Conservation (phyloP, 2,113 vertebrate species). For the Capreolus pygargus region DNA sequence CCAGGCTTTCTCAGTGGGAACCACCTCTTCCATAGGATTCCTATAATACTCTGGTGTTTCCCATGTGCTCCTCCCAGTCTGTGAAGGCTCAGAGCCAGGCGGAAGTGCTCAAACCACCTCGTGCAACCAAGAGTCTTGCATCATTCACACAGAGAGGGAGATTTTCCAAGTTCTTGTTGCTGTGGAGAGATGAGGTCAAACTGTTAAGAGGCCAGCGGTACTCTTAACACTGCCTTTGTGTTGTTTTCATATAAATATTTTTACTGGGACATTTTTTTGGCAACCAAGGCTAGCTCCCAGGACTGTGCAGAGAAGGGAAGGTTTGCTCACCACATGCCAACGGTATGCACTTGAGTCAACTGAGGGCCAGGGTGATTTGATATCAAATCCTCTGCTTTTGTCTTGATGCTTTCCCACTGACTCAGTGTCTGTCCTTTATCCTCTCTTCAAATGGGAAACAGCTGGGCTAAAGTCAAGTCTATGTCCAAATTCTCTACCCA, state of each 20-base stretch:
- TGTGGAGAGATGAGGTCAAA: constrained; percentile 39
- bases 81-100: neutral
- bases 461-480: constrained; percentile 43
- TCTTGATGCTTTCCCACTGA: constrained; percentile 64
- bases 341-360: constrained; percentile 63
- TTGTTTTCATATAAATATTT: constrained; percentile 70
- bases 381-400: constrained; percentile 44
- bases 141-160: constrained; percentile 27
- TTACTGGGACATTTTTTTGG: constrained; percentile 67
- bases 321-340: constrained; percentile 56
- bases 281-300: neutral
- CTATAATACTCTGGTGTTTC: neutral
- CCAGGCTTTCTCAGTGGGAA: neutral
- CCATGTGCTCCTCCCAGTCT: neutral
- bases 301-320: constrained; percentile 25
- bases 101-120: constrained; percentile 39
- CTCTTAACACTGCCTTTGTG: constrained; percentile 55
- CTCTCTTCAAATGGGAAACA: constrained; percentile 70
- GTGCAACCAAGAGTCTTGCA: constrained; percentile 28
- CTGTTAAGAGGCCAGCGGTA: constrained; percentile 36
- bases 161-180: constrained; percentile 35
- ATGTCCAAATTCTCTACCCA: neutral
- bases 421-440: constrained; percentile 64
- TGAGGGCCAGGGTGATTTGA: constrained; percentile 41
- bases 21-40: neutral